Evolutionary conservation across 2,888 invertebrate genomes (phyloP).

Genomic region (Seira musarum): DNA sequence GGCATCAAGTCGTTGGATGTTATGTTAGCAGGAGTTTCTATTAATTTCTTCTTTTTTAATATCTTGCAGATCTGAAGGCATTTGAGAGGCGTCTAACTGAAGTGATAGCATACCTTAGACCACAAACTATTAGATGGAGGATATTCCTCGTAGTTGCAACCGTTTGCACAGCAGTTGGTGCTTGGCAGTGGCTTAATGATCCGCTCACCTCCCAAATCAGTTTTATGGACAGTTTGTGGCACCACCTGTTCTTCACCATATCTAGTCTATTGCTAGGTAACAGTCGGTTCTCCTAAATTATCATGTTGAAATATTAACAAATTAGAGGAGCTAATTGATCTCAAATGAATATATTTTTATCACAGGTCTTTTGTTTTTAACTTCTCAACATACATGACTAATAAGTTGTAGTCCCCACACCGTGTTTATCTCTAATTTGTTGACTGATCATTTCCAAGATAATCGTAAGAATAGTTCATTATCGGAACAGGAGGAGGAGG

Average conservation of each 20-base stretch:
- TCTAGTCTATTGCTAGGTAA: conserved; percentile 86
- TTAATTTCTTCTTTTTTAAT: conserved; percentile 28
- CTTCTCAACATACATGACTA: conserved; percentile 72
- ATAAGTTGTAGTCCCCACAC: conserved; percentile 23
- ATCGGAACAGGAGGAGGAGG: too few relatives aligned
- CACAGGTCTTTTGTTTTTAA: conserved; percentile 86
- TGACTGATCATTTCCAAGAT: conserved; percentile 25
- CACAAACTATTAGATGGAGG: conserved; percentile 95
- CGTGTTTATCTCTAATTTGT: conserved; percentile 19
- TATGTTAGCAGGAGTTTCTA: not conserved
- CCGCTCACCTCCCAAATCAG: conserved; percentile 94
- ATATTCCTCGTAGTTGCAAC: conserved; percentile 89
- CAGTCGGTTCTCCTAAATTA: not conserved
- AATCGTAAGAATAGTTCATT: too few relatives aligned
- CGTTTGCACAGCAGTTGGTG: conserved; percentile 92
- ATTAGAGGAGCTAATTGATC: too few relatives aligned
- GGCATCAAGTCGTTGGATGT: not conserved
- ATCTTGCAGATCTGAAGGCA: conserved; percentile 91
- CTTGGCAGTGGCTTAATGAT: conserved; percentile 97
- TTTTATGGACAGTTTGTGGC: conserved; percentile 90
- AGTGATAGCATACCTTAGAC: conserved; percentile 96
- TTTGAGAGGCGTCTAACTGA: conserved; percentile 97
- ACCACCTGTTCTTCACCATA: conserved; percentile 95
- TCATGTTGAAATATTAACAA: not conserved
- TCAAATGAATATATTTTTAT: conserved; percentile 43